These are phyloP conservation scores for Habroteleia sp. DNA, from an alignment of 2,888 invertebrate species.

Conservation along the genomic window DNA sequence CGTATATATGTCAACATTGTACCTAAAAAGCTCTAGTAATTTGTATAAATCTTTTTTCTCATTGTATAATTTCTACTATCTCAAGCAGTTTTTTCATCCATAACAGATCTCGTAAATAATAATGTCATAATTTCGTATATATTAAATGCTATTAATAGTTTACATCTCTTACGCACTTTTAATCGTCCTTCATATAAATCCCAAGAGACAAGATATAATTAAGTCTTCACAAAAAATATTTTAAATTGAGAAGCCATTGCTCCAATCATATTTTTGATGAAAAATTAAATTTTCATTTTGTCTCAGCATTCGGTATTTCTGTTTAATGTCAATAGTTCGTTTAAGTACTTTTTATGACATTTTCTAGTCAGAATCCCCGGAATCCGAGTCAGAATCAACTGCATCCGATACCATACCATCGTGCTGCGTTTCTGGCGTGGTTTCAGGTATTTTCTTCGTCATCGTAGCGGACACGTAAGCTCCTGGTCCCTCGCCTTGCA, in stretches of 20 bases:
- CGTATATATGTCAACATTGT: no score
- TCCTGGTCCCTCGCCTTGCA: slow-evolving; percentile 87
- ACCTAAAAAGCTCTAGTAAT: no score
- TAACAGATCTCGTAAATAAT: slow-evolving; percentile 40
- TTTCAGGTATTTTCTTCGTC: slow-evolving; percentile 76
- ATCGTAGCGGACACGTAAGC: slow-evolving; percentile 86
- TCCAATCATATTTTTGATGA: slow-evolving; percentile 22
- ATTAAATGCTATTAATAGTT: slow-evolving; percentile 50
- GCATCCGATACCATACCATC: slow-evolving; percentile 79
- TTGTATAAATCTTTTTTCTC: no score
- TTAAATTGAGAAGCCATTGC: no score
- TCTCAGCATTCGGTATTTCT: neutral
- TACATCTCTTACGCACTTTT: slow-evolving; percentile 14
- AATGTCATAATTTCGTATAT: slow-evolving; percentile 41
- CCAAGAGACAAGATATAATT: no score
- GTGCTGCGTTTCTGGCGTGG: slow-evolving; percentile 74
- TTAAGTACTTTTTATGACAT: slow-evolving; percentile 1
- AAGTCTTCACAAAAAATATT: no score
- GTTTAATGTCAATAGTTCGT: neutral
- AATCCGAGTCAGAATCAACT: slow-evolving; percentile 83
- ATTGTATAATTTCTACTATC: slow-evolving; percentile 27
- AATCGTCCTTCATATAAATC: slow-evolving; percentile 8
- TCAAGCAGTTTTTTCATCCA: slow-evolving; percentile 38
- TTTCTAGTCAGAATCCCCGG: slow-evolving; percentile 57
- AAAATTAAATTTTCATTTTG: slow-evolving; percentile 3